These are phyloP conservation scores for Eupsittula cactorum DNA, from an alignment of 2,113 vertebrate species.

Conservation along the genomic window DNA sequence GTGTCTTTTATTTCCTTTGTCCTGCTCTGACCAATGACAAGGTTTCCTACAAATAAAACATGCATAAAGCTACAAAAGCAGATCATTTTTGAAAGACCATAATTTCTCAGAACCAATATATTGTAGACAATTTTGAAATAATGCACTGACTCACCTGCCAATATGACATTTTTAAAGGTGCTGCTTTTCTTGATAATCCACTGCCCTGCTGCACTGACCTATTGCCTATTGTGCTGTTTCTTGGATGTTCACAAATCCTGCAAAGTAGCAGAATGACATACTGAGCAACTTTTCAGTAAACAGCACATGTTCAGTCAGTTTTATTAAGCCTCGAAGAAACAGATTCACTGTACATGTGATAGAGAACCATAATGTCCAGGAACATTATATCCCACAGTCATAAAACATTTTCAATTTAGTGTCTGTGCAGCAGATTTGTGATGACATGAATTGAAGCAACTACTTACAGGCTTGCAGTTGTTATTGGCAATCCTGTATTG, in stretches of 20 bases:
- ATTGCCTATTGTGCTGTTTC: background rate
- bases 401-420: background rate
- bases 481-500: background rate
- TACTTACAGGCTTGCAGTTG: background rate
- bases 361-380: background rate
- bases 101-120: background rate
- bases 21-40: background rate
- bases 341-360: background rate
- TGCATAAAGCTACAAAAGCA: background rate
- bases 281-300: background rate
- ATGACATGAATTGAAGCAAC: background rate
- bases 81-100: background rate
- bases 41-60: background rate
- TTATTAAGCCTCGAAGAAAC: background rate
- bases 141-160: background rate
- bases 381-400: background rate
- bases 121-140: background rate
- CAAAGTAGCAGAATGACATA: background rate
- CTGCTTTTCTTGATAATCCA: background rate
- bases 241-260: background rate
- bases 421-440: background rate
- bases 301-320: background rate
- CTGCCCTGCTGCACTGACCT: fast-evolving
- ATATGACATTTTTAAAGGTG: background rate
- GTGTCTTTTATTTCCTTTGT: background rate